Evolutionary conservation across 2,888 invertebrate species (phyloP).

Genomic region (Selenia dentaria): DNA sequence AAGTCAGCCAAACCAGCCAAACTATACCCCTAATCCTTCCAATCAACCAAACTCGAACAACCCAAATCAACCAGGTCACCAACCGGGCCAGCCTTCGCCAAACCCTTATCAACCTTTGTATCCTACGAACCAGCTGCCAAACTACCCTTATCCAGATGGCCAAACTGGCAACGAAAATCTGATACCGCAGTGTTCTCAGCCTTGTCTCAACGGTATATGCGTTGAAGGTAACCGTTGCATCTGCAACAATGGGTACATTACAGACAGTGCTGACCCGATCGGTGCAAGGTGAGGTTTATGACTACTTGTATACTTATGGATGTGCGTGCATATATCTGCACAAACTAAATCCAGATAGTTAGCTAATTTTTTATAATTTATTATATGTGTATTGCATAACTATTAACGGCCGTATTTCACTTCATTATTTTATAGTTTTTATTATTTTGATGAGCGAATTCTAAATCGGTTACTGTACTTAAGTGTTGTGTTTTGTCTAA

Average conservation of each 20-base stretch:
- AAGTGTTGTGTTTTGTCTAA: too few species aligned
- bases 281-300: conserved; percentile 49
- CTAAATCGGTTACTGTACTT: too few species aligned
- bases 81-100: conserved; percentile 1
- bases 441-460: too few species aligned
- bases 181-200: conserved; percentile 78
- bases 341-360: too few species aligned
- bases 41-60: conserved; percentile 14
- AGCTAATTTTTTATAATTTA: too few species aligned
- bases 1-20: conserved; percentile 20
- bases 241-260: conserved; percentile 80
- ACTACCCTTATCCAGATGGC: conserved; percentile 19
- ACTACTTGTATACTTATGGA: background rate
- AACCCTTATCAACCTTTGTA: conserved; percentile 16
- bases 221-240: conserved; percentile 78
- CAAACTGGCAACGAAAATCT: conserved; percentile 28
- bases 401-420: too few species aligned
- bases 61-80: conserved; percentile 12
- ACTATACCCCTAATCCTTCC: conserved; percentile 11
- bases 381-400: too few species aligned
- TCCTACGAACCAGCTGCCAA: conserved; percentile 26
- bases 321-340: too few species aligned
- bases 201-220: conserved; percentile 89
- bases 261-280: conserved; percentile 61
- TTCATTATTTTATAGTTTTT: too few species aligned